Evolutionary conservation across 2,888 invertebrate genomes (phyloP).

Genomic region (Vesta saturnalis): DNA sequence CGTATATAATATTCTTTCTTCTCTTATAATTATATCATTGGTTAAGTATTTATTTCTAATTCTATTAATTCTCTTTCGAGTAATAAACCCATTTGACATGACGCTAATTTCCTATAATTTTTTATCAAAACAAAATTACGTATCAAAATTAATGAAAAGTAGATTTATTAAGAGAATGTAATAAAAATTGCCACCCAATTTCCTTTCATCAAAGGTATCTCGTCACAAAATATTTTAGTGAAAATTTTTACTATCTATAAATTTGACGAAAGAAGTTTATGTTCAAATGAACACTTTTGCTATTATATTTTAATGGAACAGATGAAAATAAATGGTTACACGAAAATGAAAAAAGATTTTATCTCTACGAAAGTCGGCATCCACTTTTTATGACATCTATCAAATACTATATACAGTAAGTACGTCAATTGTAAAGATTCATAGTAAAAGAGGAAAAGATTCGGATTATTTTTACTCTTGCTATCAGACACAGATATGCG

Average conservation of each 20-base stretch:
- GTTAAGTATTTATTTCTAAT: too few species aligned
- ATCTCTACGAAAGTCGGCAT: not conserved
- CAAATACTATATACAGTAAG: not conserved
- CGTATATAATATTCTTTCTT: too few species aligned
- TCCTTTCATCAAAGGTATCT: not conserved
- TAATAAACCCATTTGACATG: too few species aligned
- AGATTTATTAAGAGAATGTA: too few species aligned
- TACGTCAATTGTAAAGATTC: not conserved
- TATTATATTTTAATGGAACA: slow-evolving; percentile 1
- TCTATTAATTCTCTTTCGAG: too few species aligned
- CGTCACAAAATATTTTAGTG: not conserved
- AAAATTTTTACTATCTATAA: not conserved
- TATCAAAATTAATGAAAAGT: too few species aligned
- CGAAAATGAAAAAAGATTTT: not conserved
- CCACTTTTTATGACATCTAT: slow-evolving; percentile 1
- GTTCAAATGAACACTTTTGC: not conserved
- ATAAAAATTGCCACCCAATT: too few species aligned
- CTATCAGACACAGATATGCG: not conserved
- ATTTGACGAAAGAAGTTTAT: not conserved
- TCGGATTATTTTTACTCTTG: not conserved
- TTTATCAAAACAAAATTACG: too few species aligned
- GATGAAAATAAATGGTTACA: not conserved
- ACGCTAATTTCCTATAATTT: too few species aligned
- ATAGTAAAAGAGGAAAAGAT: not conserved
- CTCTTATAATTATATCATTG: too few species aligned